These are phyloP conservation scores for Patiria miniata DNA, from an alignment of 35 echinoderm and acorn worm genomes.

Conservation along the genomic window DNA sequence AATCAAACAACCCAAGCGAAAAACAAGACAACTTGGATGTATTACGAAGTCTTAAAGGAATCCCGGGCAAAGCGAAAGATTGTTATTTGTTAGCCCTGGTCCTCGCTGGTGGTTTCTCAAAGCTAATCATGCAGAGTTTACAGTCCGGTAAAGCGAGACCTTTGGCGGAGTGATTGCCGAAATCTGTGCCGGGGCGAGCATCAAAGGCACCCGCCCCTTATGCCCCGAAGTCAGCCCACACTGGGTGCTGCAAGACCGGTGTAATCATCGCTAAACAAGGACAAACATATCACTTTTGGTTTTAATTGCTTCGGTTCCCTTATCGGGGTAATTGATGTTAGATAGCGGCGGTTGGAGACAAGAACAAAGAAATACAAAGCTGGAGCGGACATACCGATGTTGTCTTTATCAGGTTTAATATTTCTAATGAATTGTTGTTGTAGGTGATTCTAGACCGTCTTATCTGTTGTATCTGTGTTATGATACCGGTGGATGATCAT, in stretches of 20 bases:
- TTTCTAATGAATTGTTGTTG: too few species aligned
- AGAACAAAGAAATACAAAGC: too few species aligned
- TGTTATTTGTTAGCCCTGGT: neutral
- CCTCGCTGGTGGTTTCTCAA: neutral
- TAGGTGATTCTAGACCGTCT: too few species aligned
- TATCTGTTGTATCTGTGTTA: too few species aligned
- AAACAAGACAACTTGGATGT: conserved; percentile 10
- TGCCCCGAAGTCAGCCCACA: neutral
- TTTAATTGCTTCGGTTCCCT: conserved; percentile 3
- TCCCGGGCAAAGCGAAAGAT: neutral
- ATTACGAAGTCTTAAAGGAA: neutral
- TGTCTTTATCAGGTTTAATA: too few species aligned
- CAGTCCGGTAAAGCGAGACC: neutral
- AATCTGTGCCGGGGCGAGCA: neutral
- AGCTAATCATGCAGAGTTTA: neutral
- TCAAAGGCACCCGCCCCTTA: neutral
- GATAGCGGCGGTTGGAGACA: neutral
- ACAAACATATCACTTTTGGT: conserved; percentile 21
- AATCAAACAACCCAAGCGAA: neutral
- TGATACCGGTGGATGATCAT: too few species aligned
- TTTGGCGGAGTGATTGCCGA: neutral
- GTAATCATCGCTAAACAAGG: conserved; percentile 21
- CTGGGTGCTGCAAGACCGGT: neutral
- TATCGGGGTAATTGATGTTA: conserved; percentile 22
- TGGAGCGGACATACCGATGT: too few species aligned